Percentiles rank a stretch among this genome's conserved stretches.
phyloP scores from a whole-genome alignment of 1,140 invertebrate genomes.

The Pissodes strobi region DNA sequence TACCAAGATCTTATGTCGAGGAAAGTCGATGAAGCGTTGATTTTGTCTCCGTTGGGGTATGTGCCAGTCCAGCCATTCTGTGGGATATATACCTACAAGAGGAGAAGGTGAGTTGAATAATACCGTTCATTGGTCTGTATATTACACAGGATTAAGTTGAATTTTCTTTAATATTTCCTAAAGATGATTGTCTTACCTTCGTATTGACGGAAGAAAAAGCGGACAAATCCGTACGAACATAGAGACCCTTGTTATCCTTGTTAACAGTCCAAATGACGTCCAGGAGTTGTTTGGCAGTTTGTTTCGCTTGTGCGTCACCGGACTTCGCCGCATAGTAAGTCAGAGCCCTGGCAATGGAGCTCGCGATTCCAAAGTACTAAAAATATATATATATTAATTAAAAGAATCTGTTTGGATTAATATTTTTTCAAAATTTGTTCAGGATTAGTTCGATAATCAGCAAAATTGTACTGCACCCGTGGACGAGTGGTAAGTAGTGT shows the following conservation, averaged over 20 bases:
- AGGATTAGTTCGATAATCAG: too few relatives aligned
- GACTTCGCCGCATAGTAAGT: constrained; percentile 34
- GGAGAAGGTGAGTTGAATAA: constrained; percentile 2
- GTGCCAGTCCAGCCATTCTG: constrained; percentile 25
- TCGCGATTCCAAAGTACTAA: constrained; percentile 14
- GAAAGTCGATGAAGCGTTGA: constrained; percentile 12
- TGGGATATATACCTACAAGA: constrained; percentile 31
- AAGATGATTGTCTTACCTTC: background rate
- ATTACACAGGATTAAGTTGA: background rate
- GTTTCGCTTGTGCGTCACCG: constrained; percentile 15
- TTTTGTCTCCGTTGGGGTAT: constrained; percentile 33
- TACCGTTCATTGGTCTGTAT: background rate
- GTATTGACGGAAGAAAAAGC: constrained; percentile 8
- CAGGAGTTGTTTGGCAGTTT: constrained; percentile 24
- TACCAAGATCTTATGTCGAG: constrained; percentile 31
- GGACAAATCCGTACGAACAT: constrained; percentile 11
- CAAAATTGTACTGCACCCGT: too few relatives aligned
- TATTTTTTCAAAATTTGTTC: too few relatives aligned
- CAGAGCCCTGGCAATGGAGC: constrained; percentile 27
- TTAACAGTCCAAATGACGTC: constrained; percentile 24
- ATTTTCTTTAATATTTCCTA: background rate
- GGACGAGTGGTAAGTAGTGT: too few relatives aligned
- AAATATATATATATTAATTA: background rate
- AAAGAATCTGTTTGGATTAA: background rate
- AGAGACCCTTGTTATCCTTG: constrained; percentile 23